These are phyloP conservation scores for Diplogasteroides magnus DNA, from an alignment of 1,140 invertebrate genomes.

Conservation along the genomic window DNA sequence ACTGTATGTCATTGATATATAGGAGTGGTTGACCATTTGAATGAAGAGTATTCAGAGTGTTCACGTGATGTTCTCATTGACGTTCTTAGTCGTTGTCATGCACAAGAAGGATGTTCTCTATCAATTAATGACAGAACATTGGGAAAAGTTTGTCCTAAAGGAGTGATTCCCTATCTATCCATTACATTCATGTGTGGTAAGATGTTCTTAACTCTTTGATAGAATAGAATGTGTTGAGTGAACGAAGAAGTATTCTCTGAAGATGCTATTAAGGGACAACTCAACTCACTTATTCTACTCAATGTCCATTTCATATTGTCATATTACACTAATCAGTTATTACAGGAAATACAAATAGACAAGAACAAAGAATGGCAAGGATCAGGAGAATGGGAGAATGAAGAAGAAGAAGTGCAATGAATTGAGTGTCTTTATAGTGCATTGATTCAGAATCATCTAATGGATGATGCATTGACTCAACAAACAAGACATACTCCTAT, in stretches of 20 bases:
- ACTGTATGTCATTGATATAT: too few relatives aligned
- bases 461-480: too few relatives aligned
- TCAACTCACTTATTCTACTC: constrained; percentile 9
- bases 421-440: neutral
- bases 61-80: constrained; percentile 16
- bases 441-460: constrained; percentile 4
- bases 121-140: neutral
- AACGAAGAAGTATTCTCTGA: constrained; percentile 29
- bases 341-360: constrained; percentile 9
- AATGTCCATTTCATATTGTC: neutral
- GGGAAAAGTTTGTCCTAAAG: neutral
- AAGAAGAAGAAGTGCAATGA: constrained; percentile 9
- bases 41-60: constrained; percentile 25
- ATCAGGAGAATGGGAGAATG: constrained; percentile 9
- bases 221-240: constrained; percentile 2
- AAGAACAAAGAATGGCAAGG: constrained; percentile 13
- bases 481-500: neutral
- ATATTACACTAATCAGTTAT: neutral
- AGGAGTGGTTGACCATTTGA: too few relatives aligned
- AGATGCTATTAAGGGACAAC: constrained; percentile 22
- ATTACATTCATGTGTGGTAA: constrained; percentile 19
- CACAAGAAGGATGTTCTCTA: constrained; percentile 17
- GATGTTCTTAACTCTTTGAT: neutral
- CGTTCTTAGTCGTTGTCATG: constrained; percentile 22
- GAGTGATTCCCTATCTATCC: constrained; percentile 1